These are phyloP conservation scores for Nasua narica DNA, from an alignment of 2,797 vertebrate species.

Conservation along the genomic window DNA sequence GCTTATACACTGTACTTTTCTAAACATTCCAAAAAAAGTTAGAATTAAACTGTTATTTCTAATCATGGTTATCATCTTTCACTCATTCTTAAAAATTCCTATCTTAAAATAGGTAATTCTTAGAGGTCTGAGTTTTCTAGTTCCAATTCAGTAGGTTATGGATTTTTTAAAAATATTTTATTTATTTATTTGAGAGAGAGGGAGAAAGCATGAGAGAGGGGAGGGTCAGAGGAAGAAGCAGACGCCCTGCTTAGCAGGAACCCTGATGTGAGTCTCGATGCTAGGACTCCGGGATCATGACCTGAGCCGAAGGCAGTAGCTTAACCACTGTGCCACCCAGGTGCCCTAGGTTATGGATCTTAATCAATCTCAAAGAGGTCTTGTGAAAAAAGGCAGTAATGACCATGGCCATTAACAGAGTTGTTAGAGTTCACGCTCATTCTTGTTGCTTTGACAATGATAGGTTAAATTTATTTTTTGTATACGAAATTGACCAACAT, in stretches of 20 bases:
- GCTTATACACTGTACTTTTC: neutral
- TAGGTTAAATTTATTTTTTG: neutral
- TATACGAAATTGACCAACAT: neutral
- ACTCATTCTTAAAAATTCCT: neutral
- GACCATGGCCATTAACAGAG: neutral
- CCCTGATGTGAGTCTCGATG: too few relatives aligned
- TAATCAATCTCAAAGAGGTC: neutral
- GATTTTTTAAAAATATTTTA: neutral
- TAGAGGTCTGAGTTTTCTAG: neutral
- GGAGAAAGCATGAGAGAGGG: too few relatives aligned
- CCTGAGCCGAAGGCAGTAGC: too few relatives aligned
- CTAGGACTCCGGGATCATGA: too few relatives aligned
- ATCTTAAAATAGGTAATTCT: neutral
- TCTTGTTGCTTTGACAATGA: neutral
- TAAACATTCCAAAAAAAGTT: neutral
- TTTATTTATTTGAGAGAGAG: too few relatives aligned
- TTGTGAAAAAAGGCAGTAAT: neutral
- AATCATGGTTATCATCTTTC: neutral
- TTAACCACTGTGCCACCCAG: too few relatives aligned
- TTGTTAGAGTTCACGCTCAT: neutral
- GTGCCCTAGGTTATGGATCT: neutral
- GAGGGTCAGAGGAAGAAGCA: too few relatives aligned
- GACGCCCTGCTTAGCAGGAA: too few relatives aligned
- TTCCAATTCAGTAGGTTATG: too few relatives aligned
- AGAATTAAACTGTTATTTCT: neutral